Evolutionary conservation across 1,140 invertebrate species (phyloP), one percentile per base, ranked within the genome.

Genomic region (Drosophila kepulauana): DNA sequence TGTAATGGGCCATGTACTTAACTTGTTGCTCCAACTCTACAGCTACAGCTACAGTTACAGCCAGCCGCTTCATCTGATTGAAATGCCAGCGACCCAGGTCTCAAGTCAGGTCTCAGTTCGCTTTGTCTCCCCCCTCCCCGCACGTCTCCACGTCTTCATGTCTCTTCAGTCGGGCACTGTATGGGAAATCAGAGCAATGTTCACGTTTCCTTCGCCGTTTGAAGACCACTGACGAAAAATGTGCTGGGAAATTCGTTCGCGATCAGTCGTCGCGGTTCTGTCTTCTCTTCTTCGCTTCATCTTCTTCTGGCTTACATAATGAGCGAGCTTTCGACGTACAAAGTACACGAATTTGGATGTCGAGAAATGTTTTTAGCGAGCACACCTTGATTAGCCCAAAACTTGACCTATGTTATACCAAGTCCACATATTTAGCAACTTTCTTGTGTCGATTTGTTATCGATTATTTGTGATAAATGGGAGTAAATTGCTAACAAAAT

Each of bases 1-100:
- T 88, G 84, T 88, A 80, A 80, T 81, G 84, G 80, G 66, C 75
- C 82, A 84, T 87, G 82, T 86, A 72, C 74, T 79, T 77, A 74
- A 69, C 78, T 79, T 78, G 78, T 79, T 20, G 46, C 46, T 38
- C 3, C 43, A 35, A 10, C 63, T 56, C 11, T 25, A 25, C 70
- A n/a, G n/a, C 25, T 15, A 45, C 64, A 6, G 16, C 46, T 48
- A 20, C 13, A 15, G 48, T 13, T 25, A 30, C 58, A 66, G 74
- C 64, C 58, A 66, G 74, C 64, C 79, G 74, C 67, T 75, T 33
- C 28, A 74, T 78, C 78, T 82, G 82, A 87, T 85, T 84, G 81
- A 85, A 85, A 80, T 84, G 81, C 77, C 76, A 72, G 75, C 68
- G 69, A 76, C 78, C 74, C 70, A 59, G 70, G 25, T 52, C 78